Evolutionary conservation across 2,797 vertebrate species (phyloP).

Genomic region (Clarias platycephalus): DNA sequence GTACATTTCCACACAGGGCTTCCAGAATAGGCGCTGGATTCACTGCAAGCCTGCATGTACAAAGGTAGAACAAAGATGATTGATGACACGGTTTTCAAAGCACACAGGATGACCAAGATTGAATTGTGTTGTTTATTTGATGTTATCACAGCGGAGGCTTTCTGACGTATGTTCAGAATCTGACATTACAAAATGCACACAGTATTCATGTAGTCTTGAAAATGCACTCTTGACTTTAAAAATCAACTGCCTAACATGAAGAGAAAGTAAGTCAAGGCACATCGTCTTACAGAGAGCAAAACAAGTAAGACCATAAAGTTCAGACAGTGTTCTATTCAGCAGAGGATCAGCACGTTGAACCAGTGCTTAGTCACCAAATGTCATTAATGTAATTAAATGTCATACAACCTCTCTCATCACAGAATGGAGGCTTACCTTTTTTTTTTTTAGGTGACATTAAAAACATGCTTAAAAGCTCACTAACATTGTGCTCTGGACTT

Average conservation of each 20-base stretch:
- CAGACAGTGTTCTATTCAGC: slow-evolving; percentile 49
- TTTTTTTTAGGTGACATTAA: background rate
- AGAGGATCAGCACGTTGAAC: slow-evolving; percentile 20
- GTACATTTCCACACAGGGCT: background rate
- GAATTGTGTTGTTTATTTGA: slow-evolving; percentile 54
- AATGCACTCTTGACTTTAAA: slow-evolving; percentile 52
- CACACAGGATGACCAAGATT: background rate
- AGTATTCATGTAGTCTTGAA: slow-evolving; percentile 49
- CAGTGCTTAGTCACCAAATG: slow-evolving; percentile 13
- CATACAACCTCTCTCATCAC: background rate
- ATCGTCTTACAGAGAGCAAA: slow-evolving; percentile 53
- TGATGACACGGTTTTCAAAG: background rate
- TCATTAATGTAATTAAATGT: too few species aligned
- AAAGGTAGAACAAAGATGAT: background rate
- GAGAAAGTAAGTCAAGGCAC: slow-evolving; percentile 56
- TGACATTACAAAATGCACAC: slow-evolving; percentile 54
- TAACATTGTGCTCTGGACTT: slow-evolving; percentile 23
- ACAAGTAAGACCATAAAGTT: slow-evolving; percentile 44
- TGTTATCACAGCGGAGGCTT: slow-evolving; percentile 44
- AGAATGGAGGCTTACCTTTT: background rate
- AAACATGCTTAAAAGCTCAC: slow-evolving; percentile 22
- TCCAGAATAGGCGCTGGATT: background rate
- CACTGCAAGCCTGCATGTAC: background rate
- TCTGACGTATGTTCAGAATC: slow-evolving; percentile 9
- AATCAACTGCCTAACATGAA: slow-evolving; percentile 47